Percentiles rank a stretch among this genome's conserved stretches.
phyloP scores from a whole-genome alignment of 2,888 invertebrate species.

The Eulithis testata region DNA sequence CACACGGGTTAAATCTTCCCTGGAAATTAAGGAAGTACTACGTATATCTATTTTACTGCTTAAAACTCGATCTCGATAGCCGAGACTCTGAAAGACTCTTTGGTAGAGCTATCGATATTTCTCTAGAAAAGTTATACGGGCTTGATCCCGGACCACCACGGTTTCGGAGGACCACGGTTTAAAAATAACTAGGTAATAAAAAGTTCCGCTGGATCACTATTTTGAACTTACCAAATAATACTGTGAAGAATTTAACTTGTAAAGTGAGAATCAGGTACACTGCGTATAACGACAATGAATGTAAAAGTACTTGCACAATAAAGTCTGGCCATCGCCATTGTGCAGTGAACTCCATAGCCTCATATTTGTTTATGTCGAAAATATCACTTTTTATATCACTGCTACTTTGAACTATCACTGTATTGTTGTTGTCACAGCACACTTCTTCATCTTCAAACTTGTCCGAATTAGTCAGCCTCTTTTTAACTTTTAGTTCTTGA shows the following conservation, averaged over 20 bases:
- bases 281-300: conserved; percentile 88
- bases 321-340: conserved; percentile 90
- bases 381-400: conserved; percentile 55
- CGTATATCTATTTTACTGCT: too few species aligned
- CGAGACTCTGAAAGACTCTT: too few species aligned
- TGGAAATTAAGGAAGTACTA: too few species aligned
- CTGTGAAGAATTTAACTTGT: conserved; percentile 85
- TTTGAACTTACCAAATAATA: conserved; percentile 87
- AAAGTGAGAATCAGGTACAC: conserved; percentile 86
- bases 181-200: too few species aligned
- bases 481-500: conserved; percentile 56
- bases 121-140: too few species aligned
- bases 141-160: too few species aligned
- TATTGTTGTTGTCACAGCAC: conserved; percentile 62
- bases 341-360: conserved; percentile 83
- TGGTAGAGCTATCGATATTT: too few species aligned
- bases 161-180: too few species aligned
- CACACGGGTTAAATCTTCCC: too few species aligned
- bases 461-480: conserved; percentile 51
- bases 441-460: conserved; percentile 48
- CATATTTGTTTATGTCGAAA: conserved; percentile 72
- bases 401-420: conserved; percentile 48
- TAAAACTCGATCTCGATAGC: too few species aligned
- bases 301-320: conserved; percentile 87
- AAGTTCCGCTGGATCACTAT: too few species aligned